Base-by-base conservation (phyloP, 2,888 invertebrate species). In the Lepas anatifera region DNA sequence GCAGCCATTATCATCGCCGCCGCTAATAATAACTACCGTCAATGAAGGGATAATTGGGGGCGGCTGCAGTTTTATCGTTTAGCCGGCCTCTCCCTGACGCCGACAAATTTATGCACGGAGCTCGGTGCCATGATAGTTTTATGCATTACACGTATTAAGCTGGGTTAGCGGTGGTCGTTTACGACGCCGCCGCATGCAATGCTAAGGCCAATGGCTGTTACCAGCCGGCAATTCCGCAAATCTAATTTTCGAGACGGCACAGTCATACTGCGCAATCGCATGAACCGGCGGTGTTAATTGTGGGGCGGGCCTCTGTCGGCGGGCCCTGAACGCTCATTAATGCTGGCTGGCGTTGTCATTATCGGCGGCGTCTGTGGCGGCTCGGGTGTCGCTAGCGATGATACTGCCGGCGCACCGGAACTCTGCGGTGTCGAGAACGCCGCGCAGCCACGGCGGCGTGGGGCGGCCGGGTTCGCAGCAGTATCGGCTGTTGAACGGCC, bases 21-120 rank as follows among this genome's bases (percentile, higher is more conserved):
- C 29, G 35, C 58, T 58, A 35, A 32, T 32, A 58, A 58, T 58
- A 58, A 58, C 35, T 58, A 35, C 58, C 58, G 58, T 58, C 58
- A 58, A 35, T 58, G 58, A 35, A 58, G 52, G 58, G 58, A 35
- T 58, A 35, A n/a, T n/a, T n/a, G 32, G 22, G 8, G 35, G 3
- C 7, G 58, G 35, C 58, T 58, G 58, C 35, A 58, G 58, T 58
- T 58, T 32, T 58, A 35, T 58, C 58, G 35, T 32, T 35, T 27
- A 6, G 58, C 32, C 35, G 11, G 35, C 58, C 35, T 16, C 58
- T 25, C 35, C 58, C 6, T 32, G 22, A 32, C 22, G 32, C 32
- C 16, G 29, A 35, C 58, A 7, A 58, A 58, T 35, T 58, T 58
- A 58, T 58, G 35, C 22, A 6, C 18, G 32, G 58, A 58, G 32